Evolutionary conservation across 2,113 vertebrate genomes (phyloP).

Genomic region (Psilopsiagon aymara): DNA sequence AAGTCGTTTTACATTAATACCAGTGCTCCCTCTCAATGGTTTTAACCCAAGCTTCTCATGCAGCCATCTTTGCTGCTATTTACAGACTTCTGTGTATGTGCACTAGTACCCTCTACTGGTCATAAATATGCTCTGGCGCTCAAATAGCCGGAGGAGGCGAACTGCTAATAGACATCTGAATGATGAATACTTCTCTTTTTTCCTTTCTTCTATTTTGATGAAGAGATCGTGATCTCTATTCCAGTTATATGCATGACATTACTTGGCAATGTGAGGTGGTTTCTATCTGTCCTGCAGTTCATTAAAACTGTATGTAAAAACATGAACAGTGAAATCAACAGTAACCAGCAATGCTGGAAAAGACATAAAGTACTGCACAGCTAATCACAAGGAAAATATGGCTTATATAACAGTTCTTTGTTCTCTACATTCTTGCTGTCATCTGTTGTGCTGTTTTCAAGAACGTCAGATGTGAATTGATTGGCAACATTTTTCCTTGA

Average conservation of each 20-base stretch:
- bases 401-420: conserved; percentile 23
- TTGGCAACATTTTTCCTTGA: conserved; percentile 26
- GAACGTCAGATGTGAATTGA: conserved; percentile 31
- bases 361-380: conserved; percentile 40
- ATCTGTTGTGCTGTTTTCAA: conserved; percentile 21
- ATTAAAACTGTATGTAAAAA: background rate
- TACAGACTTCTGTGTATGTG: background rate
- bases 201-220: background rate
- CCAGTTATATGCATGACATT: background rate
- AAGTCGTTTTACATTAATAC: background rate
- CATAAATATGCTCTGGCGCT: background rate
- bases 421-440: conserved; percentile 30
- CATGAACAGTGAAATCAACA: background rate
- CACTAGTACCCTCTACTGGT: conserved; percentile 60
- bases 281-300: conserved; percentile 23
- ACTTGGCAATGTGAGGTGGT: background rate
- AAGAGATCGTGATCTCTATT: background rate
- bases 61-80: conserved; percentile 41
- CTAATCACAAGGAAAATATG: conserved; percentile 20
- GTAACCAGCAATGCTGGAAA: conserved; percentile 18
- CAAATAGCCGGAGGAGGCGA: background rate
- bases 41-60: background rate
- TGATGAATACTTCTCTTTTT: background rate
- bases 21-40: background rate
- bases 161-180: background rate